Base-by-base conservation (phyloP, 2,113 vertebrate genomes). In the Phoxinus phoxinus region DNA sequence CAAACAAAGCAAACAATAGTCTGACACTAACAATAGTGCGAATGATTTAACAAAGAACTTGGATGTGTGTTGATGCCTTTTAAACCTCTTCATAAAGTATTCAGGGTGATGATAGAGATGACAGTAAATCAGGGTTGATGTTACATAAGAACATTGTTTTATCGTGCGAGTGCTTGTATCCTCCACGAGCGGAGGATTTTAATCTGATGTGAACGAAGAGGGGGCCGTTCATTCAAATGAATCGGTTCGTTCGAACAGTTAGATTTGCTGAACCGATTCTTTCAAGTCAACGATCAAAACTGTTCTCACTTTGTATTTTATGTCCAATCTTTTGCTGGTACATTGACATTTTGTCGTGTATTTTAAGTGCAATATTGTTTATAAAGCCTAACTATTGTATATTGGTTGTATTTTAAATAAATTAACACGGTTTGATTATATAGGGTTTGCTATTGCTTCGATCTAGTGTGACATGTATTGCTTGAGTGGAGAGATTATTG, bases 151-250 rank as follows among this genome's bases (percentile, higher is more conserved):
- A 23, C 27, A 87, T 76, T 85, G 56, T 86, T 15, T 67, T 73
- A 74, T 90, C 73, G 83, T 88, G 90, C 79, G 48, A 9, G 30
- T 61, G 5, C 63, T 53, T n/a, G 69, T 35, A 30, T n/a, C 85
- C 56, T 84, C 53, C 27, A 59, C 46, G 75, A 21, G 88, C 65
- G 85, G 77, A 86, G 89, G 89, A 93, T 58, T 93, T 91, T 88
- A 90, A 89, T 92, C 90, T 91, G 92, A 92, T 89, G 91, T 87
- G 81, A 85, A 83, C 41, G 88, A 59, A 87, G 86, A 81, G 89
- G 91, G 89, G 90, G 84, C 11, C n/a, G 41, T 25, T 73, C 71
- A 73, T 88, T 21, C 32, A 3, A 58, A 35, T 15, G 53, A 73
- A 46, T 25, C 41, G 71, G 23, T 73, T 73, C 6, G 41, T 15